Base-by-base conservation (phyloP, 2,888 invertebrate genomes). In the Caenorhabditis drosophilae region DNA sequence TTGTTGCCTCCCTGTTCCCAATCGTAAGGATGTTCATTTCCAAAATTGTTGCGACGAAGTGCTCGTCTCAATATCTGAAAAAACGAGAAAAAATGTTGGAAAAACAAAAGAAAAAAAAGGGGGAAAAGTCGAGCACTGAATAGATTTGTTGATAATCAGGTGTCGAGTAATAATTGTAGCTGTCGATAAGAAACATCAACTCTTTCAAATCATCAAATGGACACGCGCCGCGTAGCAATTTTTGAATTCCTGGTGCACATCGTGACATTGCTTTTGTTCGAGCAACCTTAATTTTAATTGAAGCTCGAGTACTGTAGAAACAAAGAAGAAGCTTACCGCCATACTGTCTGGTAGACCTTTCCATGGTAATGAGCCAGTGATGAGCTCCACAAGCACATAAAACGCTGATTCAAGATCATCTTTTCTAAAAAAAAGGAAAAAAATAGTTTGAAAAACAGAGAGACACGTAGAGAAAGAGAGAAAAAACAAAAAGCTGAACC, bases 321-420 rank as follows among this genome's bases (percentile, higher is more conserved):
- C 46, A 7, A 16, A 35, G 18, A 18, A 18, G 6, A 15, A 15
- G 18, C 18, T 20, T 22, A 40, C 40, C 23, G 42, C 6, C 3
- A 15, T 42, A 12, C 23, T 9, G 15, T 42, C 42, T 3, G 42
- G 23, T 2, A 42, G 23, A 20, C 63, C 63, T 47, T 63, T 63
- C 63, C 63, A 63, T 40, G 63, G 63, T 36, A 63, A 52, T 40
- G 50, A 44, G n/a, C 63, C 63, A 25, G 63, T 63, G 16, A 63
- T 53, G 36, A 57, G 38, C 20, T 63, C 63, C 23, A 48, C 50
- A 6, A 63, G 20, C 36, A 63, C 63, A 42, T 63, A 63, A 22
- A 58, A 50, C 15, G 58, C 34, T 35, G 63, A 63, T 25, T 63
- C 63, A 4, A 63, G 31, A 46, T 63, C 63, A 45, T 63, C 63